Evolutionary conservation across 1,140 invertebrate species (phyloP).

Genomic region (Lineus longissimus): DNA sequence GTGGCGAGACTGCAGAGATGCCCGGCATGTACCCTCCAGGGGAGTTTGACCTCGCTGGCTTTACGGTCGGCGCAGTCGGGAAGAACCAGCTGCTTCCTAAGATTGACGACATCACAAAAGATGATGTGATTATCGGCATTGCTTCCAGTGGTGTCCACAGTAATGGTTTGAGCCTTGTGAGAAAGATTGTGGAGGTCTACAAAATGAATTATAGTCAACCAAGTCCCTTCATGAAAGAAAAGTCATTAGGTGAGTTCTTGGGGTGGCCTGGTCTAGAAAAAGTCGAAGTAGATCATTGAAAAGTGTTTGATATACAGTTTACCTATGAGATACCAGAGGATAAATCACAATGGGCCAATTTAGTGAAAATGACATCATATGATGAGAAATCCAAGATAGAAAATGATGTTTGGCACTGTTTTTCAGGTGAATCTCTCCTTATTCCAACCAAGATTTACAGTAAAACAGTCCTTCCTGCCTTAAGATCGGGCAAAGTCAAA

Average conservation of each 20-base stretch:
- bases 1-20: slow-evolving; percentile 95
- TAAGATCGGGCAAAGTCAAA: slow-evolving; percentile 73
- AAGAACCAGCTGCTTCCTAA: slow-evolving; percentile 69
- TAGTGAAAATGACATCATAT: too few species aligned
- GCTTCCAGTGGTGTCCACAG: slow-evolving; percentile 85
- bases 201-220: slow-evolving; percentile 63
- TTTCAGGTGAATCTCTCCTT: slow-evolving; percentile 77
- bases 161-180: slow-evolving; percentile 92
- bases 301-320: too few species aligned
- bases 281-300: too few species aligned
- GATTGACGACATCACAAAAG: slow-evolving; percentile 64
- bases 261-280: too few species aligned
- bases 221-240: slow-evolving; percentile 70
- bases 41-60: slow-evolving; percentile 94
- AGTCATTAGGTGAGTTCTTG: slow-evolving; percentile 54
- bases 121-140: slow-evolving; percentile 82
- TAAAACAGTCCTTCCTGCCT: slow-evolving; percentile 67
- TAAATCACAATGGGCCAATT: too few species aligned
- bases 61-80: slow-evolving; percentile 89
- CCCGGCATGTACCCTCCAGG: slow-evolving; percentile 82
- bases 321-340: too few species aligned
- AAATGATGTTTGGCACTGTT: too few species aligned
- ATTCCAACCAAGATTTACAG: slow-evolving; percentile 91
- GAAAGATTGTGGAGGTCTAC: slow-evolving; percentile 73
- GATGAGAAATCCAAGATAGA: too few species aligned